phyloP scores from a whole-genome alignment of 2,888 invertebrate genomes.

The Pachycephus smyrnensis region DNA sequence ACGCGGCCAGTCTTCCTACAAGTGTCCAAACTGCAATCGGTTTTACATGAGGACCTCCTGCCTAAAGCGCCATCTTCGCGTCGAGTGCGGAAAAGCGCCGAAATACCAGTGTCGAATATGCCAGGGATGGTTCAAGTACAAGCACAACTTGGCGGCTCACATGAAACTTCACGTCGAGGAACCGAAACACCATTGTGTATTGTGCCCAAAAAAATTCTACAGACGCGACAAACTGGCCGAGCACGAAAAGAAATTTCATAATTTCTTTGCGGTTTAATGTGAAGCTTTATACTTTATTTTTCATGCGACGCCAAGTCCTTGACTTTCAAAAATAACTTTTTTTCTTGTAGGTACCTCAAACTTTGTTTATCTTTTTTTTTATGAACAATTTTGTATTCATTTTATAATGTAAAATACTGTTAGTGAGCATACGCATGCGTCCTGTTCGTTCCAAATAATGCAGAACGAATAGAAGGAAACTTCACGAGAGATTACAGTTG shows the following conservation, averaged over 20 bases:
- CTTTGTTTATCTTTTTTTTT: background rate
- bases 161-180: constrained; percentile 57
- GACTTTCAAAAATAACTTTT: background rate
- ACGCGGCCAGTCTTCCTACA: constrained; percentile 63
- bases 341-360: background rate
- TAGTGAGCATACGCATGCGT: background rate
- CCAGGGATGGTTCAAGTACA: constrained; percentile 61
- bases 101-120: constrained; percentile 63
- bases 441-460: background rate
- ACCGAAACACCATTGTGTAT: constrained; percentile 50
- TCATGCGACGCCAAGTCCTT: background rate
- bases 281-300: background rate
- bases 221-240: constrained; percentile 55
- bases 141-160: constrained; percentile 57
- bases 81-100: constrained; percentile 65
- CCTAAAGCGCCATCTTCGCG: constrained; percentile 57
- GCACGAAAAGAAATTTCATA: constrained; percentile 52
- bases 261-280: constrained; percentile 24
- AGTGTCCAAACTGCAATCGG: constrained; percentile 71
- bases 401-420: background rate
- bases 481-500: background rate
- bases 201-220: constrained; percentile 57
- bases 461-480: background rate
- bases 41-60: constrained; percentile 59
- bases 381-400: background rate